Conservation (phyloP, 2,113 vertebrate genomes). For the Cottus gobio region DNA sequence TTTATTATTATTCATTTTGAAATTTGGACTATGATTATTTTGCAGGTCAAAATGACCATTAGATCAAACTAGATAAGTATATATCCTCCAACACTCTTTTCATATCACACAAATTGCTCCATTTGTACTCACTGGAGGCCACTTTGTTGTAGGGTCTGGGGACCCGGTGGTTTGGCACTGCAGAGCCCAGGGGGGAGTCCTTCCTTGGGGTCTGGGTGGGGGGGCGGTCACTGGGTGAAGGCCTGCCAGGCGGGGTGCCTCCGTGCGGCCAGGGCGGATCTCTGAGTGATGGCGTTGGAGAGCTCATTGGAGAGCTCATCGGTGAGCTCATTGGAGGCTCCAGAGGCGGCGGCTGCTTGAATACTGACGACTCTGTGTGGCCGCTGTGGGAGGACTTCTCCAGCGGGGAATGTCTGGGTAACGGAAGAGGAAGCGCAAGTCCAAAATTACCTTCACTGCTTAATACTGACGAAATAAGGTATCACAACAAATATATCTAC, state of each 20-base stretch:
- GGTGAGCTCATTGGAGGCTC: constrained; percentile 80
- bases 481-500: not conserved
- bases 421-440: not conserved
- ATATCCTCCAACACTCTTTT: not conserved
- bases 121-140: constrained; percentile 89
- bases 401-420: constrained; percentile 87
- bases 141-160: constrained; percentile 89
- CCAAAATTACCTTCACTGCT: not conserved
- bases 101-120: not conserved
- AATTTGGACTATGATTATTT: not conserved
- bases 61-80: not conserved
- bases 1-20: not conserved
- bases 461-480: not conserved
- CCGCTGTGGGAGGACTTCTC: constrained; percentile 88
- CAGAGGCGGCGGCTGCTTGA: constrained; percentile 85
- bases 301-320: constrained; percentile 68
- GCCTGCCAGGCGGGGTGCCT: constrained; percentile 65
- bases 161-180: constrained; percentile 67
- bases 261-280: constrained; percentile 83
- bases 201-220: constrained; percentile 79
- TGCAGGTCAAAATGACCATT: not conserved
- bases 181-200: constrained; percentile 73
- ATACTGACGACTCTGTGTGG: constrained; percentile 85
- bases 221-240: constrained; percentile 66
- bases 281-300: constrained; percentile 81